Percentiles rank a stretch among this genome's conserved stretches.
Conservation (phyloP, 2,113 vertebrate species). For the Poeciliopsis turrubarensis region DNA sequence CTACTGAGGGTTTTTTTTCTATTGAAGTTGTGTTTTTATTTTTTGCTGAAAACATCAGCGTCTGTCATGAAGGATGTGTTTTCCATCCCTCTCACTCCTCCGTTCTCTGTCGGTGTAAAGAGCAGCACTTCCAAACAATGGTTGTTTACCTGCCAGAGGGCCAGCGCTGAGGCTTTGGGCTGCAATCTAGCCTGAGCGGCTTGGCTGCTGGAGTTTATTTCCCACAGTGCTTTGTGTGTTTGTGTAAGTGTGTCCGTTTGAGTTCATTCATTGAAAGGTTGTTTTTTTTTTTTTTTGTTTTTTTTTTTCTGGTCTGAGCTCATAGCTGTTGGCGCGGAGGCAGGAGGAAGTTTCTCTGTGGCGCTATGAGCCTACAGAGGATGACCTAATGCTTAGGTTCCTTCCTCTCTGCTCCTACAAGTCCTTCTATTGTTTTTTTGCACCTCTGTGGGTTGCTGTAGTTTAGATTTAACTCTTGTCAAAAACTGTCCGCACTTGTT, state of each 20-base stretch:
- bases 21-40: neutral
- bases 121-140: constrained; percentile 52
- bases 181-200: constrained; percentile 33
- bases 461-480: constrained; percentile 22
- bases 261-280: constrained; percentile 30
- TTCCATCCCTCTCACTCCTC: constrained; percentile 17
- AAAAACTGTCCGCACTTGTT: neutral
- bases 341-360: constrained; percentile 60
- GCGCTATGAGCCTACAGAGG: constrained; percentile 62
- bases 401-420: constrained; percentile 61
- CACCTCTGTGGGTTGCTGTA: constrained; percentile 41
- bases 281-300: constrained; percentile 20
- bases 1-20: neutral
- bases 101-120: constrained; percentile 36
- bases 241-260: constrained; percentile 30
- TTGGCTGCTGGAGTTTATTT: constrained; percentile 39
- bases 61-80: constrained; percentile 27
- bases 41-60: neutral
- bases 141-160: constrained; percentile 63
- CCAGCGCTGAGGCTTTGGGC: constrained; percentile 30
- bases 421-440: constrained; percentile 58
- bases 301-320: constrained; percentile 23
- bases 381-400: constrained; percentile 67
- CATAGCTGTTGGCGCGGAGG: constrained; percentile 49
- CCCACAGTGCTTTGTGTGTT: constrained; percentile 48